phyloP scores from a whole-genome alignment of 1,140 invertebrate species.

The Drepana arcuata region DNA sequence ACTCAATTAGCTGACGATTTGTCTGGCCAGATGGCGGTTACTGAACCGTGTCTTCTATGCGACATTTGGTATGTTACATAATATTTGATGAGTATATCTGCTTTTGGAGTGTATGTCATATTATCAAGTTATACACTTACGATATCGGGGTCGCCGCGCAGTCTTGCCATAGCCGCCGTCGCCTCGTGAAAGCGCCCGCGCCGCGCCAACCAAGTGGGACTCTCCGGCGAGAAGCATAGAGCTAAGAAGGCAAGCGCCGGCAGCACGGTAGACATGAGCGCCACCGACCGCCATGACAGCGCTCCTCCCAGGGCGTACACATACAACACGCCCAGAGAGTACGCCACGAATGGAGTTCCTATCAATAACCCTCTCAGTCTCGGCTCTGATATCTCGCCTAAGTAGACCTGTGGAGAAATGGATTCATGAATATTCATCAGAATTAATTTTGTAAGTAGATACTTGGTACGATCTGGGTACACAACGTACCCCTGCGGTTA shows the following conservation, averaged over 20 bases:
- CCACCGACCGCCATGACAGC: constrained; percentile 77
- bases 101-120: no score
- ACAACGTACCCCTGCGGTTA: no score
- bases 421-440: no score
- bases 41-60: no score
- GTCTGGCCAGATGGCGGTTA: no score
- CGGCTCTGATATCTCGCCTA: constrained; percentile 82
- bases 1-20: no score
- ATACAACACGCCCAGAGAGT: constrained; percentile 80
- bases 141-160: constrained; percentile 75
- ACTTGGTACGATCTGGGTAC: no score
- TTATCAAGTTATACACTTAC: constrained; percentile 40
- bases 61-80: no score
- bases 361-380: constrained; percentile 77
- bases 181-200: constrained; percentile 75
- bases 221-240: constrained; percentile 79
- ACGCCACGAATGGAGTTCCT: constrained; percentile 78
- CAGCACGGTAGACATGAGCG: constrained; percentile 74
- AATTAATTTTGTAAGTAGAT: no score
- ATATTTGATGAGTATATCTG: no score
- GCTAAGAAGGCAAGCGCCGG: constrained; percentile 73
- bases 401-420: constrained; percentile 80
- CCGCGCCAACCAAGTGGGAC: constrained; percentile 79
- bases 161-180: constrained; percentile 75
- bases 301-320: constrained; percentile 78